phyloP scores from a whole-genome alignment of 2,797 vertebrate species.

The Otolemur crassicaudatus region DNA sequence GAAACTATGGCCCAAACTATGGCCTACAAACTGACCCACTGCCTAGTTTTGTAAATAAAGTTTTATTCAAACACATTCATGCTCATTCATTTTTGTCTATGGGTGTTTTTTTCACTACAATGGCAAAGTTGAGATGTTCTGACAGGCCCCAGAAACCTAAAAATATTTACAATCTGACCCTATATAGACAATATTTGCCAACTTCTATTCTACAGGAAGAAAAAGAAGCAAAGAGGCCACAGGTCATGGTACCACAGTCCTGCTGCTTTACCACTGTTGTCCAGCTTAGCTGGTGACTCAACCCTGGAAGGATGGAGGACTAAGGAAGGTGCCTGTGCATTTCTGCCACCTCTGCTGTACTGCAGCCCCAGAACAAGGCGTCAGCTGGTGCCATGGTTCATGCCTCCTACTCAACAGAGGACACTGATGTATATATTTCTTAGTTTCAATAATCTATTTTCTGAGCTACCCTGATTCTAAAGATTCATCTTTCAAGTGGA shows the following conservation, averaged over 20 bases:
- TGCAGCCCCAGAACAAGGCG: neutral
- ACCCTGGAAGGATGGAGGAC: neutral
- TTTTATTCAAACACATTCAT: neutral
- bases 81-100: neutral
- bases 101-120: neutral
- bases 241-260: rapidly evolving
- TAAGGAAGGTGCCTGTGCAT: neutral
- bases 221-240: rapidly evolving
- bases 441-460: neutral
- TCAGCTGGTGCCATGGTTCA: neutral
- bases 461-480: neutral
- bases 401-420: neutral
- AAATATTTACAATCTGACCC: neutral
- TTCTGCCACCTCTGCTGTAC: neutral
- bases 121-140: neutral
- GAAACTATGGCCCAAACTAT: neutral
- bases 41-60: neutral
- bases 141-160: neutral
- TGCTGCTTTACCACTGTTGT: too few relatives aligned
- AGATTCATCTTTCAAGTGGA: neutral
- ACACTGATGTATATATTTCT: neutral
- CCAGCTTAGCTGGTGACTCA: neutral
- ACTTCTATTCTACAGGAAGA: neutral
- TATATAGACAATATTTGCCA: neutral
- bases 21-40: neutral